phyloP scores from a whole-genome alignment of 1,140 invertebrate species.

The Drosophila carrolli region DNA sequence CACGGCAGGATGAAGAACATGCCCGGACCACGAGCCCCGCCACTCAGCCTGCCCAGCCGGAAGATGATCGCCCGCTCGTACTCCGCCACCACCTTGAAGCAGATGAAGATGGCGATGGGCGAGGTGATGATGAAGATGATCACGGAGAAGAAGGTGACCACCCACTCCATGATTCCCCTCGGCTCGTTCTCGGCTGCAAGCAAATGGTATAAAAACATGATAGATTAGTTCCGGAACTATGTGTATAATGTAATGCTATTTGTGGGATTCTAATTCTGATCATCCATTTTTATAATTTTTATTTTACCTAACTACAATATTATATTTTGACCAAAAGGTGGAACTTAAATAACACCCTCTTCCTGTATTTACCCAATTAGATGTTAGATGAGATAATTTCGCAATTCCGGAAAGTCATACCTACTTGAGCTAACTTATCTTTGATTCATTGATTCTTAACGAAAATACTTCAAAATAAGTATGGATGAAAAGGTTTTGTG shows the following conservation, averaged over 20 bases:
- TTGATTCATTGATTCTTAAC: neutral
- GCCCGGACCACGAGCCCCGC: slow-evolving; percentile 88
- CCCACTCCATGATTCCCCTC: slow-evolving; percentile 89
- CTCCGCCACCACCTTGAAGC: slow-evolving; percentile 90
- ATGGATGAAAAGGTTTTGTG: no score
- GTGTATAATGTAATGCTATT: neutral
- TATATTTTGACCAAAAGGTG: no score
- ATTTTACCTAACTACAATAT: no score
- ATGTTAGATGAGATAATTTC: neutral
- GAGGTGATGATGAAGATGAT: slow-evolving; percentile 91
- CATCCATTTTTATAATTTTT: no score
- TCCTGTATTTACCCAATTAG: no score
- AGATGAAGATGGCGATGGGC: slow-evolving; percentile 93
- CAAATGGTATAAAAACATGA: neutral
- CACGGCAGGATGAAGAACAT: slow-evolving; percentile 96
- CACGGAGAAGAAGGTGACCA: slow-evolving; percentile 91
- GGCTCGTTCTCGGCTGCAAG: slow-evolving; percentile 85
- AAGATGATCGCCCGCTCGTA: slow-evolving; percentile 96
- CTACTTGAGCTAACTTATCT: slow-evolving; percentile 7
- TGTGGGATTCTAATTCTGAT: no score
- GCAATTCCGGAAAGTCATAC: neutral
- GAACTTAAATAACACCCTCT: neutral
- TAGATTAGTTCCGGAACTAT: neutral
- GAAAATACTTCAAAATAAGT: no score
- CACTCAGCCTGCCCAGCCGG: slow-evolving; percentile 90